Evolutionary conservation across 1,140 invertebrate species (phyloP), one percentile per base, ranked within the genome.

Genomic region (Panulirus ornatus): DNA sequence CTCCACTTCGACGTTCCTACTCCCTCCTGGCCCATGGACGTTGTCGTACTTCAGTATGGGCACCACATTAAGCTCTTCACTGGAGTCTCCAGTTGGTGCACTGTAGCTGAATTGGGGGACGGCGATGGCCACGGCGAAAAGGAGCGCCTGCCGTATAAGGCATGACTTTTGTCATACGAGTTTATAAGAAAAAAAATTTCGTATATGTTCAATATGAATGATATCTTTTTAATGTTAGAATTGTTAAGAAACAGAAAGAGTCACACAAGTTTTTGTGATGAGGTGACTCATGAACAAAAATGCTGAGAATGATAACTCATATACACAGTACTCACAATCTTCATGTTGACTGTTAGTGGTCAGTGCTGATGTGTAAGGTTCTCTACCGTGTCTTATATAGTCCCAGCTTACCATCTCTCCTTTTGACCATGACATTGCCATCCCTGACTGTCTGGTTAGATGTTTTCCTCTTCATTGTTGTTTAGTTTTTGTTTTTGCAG

Each of bases 1-100:
- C 70, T 85, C 83, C 0, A 85, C 22, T 36, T 85, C 83, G 5
- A 85, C 27, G 83, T 85, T 85, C 40, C 44, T 73, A 27, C 66
- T 73, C 16, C 83, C 83, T 38, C 73, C 83, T 2, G 42, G 63
- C n/a, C 73, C 83, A n/a, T 44, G 36, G 14, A 73, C 42, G 1
- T 42, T 38, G 5, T 85, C 66, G 44, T 85, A 36, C 66, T 30
- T 71, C 66, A 85, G 38, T 22, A 85, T 85, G 42, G 83, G 63
- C 0, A 75, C 36, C 2, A n/a, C n/a, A n/a, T n/a, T n/a, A n/a
- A n/a, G n/a, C n/a, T 51, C 40, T 8, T 63, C n/a, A 22, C 44
- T 47, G 3, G 82, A 66, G 81, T 16, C 40, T n/a, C 71, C 63
- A 11, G 66, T 63, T 1, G 54, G 54, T 38, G 63, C 36, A 16